Evolutionary conservation across 2,888 invertebrate species (phyloP).

Genomic region (Hypselothyrea guttata): DNA sequence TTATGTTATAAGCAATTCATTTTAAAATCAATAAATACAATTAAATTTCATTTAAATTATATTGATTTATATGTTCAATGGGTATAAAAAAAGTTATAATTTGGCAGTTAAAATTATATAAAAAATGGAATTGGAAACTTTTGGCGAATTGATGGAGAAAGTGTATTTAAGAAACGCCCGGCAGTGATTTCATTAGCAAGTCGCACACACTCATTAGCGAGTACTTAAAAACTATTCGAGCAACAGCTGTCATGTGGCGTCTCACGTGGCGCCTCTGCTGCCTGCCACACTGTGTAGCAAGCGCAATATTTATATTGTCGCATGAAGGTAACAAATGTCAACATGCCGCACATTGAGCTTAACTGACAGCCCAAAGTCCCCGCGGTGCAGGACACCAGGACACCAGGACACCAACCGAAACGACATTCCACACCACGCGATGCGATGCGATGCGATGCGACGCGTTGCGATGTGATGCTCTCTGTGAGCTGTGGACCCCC

Average conservation of each 20-base stretch:
- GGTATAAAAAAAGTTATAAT: too few relatives aligned
- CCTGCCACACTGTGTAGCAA: conserved; percentile 1
- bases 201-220: conserved; percentile 68
- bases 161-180: not conserved
- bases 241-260: conserved; percentile 67
- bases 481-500: conserved; percentile 43
- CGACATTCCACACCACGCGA: conserved; percentile 2
- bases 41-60: too few relatives aligned
- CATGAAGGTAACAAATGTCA: conserved; percentile 73
- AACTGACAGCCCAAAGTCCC: conserved; percentile 50
- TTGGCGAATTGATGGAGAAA: conserved; percentile 9
- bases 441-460: conserved; percentile 1
- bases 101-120: too few relatives aligned
- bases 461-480: too few relatives aligned
- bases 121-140: not conserved
- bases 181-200: conserved; percentile 9
- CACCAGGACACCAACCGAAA: not conserved
- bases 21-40: too few relatives aligned
- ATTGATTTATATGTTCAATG: too few relatives aligned
- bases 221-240: conserved; percentile 74
- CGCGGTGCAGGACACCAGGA: conserved; percentile 9
- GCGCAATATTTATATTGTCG: conserved; percentile 58
- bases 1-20: too few relatives aligned
- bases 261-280: conserved; percentile 20
- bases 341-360: conserved; percentile 58